Base-by-base conservation (phyloP, 2,797 vertebrate species). In the Lacerta agilis region DNA sequence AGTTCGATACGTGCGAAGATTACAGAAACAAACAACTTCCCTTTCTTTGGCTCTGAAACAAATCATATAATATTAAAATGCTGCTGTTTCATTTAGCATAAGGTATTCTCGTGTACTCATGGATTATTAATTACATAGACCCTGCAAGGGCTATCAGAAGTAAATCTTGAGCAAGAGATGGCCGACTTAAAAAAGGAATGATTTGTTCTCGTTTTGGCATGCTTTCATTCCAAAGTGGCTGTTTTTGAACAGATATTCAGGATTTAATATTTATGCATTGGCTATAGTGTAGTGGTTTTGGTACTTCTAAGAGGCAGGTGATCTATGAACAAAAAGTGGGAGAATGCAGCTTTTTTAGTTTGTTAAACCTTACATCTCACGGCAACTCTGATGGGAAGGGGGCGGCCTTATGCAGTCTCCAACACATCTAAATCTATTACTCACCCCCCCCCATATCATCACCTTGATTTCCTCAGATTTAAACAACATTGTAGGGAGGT, bases 61-160 rank as follows among this genome's bases (percentile, higher is more conserved):
- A 86, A 10, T 43, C 76, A 15, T 72, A 45, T 23, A 81, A 77
- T 23, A 43, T 83, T 90, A 17, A 10, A 7, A 23, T 76, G 88
- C 80, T 9, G 75, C 73, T 83, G 90, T 80, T 82, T 88, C 90
- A 49, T 85, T 82, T 23, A 90, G 86, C 80, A 76, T 29, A 89
- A 85, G 78, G 86, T 85, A 79, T 89, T 71, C 84, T 91, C 78
- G 86, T 90, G 88, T 88, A 87, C 45, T 86, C 18, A 20, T 41
- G 25, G 88, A 92, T 91, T 82, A 92, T 75, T 92, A 77, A 92
- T 91, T 89, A 82, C 81, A 82, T 2, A 2, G 73, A 13, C 55
- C 18, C 29, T 73, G 66, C 6, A 55, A 76, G 90, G 83, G 69
- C 49, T 66, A 49, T 73, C 2, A 55, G 81, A n/a, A 87, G 67